A percentile compares a stretch with the other conserved stretches of the same genome.
Conservation (phyloP, 2,888 invertebrate genomes). For the Geophilus truncorum region DNA sequence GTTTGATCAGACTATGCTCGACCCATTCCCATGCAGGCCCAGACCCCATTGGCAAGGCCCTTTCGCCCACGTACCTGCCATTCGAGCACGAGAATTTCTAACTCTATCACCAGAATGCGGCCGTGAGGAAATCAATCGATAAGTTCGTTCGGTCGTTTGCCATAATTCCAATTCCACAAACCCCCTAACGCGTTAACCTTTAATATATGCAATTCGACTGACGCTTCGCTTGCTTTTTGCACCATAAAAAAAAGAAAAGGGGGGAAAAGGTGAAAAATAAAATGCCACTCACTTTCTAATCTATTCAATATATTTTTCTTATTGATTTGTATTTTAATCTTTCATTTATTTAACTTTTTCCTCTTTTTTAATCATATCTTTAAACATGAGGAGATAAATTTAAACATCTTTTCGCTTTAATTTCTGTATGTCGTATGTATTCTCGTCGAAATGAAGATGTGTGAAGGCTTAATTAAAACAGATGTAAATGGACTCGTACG, state of each 20-base stretch:
- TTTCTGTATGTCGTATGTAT: neutral
- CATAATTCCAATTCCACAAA: constrained; percentile 20
- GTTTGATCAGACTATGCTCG: constrained; percentile 6
- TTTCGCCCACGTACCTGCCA: constrained; percentile 15
- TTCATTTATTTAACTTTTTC: neutral
- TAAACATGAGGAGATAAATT: too few species aligned
- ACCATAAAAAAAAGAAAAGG: neutral
- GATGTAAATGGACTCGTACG: neutral
- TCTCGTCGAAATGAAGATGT: neutral
- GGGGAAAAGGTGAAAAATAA: neutral
- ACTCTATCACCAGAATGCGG: constrained; percentile 16
- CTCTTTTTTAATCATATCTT: neutral
- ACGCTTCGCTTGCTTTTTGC: neutral
- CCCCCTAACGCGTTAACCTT: constrained; percentile 13
- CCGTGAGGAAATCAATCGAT: constrained; percentile 20
- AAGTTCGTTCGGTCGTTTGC: constrained; percentile 3
- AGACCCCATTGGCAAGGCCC: constrained; percentile 14
- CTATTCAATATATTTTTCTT: neutral
- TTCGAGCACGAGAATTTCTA: constrained; percentile 8
- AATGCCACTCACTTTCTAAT: neutral
- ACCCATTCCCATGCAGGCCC: constrained; percentile 14
- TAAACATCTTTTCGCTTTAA: too few species aligned
- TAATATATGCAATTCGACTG: constrained; percentile 11
- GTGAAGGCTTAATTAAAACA: constrained; percentile 20
- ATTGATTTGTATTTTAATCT: neutral